phyloP scores from a whole-genome alignment of 1,140 invertebrate species.

The Melipona quadrifasciata region DNA sequence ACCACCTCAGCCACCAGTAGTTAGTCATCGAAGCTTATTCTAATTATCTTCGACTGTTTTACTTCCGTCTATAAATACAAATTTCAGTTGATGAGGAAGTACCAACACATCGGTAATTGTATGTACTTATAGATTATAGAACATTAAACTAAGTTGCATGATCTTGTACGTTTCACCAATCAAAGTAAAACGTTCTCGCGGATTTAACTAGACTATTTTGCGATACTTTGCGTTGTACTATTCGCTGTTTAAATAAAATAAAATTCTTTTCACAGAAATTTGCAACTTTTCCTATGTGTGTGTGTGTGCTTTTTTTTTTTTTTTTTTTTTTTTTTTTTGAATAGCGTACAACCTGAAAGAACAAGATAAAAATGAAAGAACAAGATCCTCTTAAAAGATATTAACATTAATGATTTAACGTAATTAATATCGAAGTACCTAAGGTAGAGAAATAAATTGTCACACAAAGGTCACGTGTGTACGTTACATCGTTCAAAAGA shows the following conservation, averaged over 20 bases:
- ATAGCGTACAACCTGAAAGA: background rate
- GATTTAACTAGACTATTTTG: background rate
- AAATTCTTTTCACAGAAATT: background rate
- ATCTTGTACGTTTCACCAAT: background rate
- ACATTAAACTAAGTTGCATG: background rate
- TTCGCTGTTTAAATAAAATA: background rate
- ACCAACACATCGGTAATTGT: background rate
- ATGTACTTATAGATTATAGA: background rate
- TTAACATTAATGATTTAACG: background rate
- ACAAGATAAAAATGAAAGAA: background rate
- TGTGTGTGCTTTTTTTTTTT: too few species aligned
- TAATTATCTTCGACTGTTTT: conserved; percentile 31
- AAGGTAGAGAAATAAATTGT: background rate
- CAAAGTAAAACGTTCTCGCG: background rate
- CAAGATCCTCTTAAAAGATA: background rate
- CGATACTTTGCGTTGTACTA: background rate
- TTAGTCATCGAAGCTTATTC: conserved; percentile 38
- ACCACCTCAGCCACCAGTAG: conserved; percentile 23
- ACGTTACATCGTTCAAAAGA: background rate
- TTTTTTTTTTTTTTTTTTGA: background rate
- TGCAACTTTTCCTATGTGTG: background rate
- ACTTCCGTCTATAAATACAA: conserved; percentile 47
- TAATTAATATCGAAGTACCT: background rate
- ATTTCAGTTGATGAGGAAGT: conserved; percentile 33
- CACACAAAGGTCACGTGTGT: background rate